phyloP scores from a whole-genome alignment of 2,797 vertebrate genomes.

The Sparidentex hasta region DNA sequence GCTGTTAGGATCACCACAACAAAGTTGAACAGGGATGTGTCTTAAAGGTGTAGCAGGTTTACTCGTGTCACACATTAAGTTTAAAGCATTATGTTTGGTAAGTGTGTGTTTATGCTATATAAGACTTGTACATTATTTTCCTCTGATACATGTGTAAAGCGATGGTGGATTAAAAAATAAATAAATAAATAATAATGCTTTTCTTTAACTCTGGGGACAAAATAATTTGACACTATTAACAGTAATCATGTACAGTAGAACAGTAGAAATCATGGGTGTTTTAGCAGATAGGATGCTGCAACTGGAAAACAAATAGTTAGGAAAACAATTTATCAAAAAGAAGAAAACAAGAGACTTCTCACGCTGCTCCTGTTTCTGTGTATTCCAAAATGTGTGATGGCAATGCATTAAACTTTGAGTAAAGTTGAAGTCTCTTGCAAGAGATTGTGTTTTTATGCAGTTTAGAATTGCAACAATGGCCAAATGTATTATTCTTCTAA shows the following conservation, averaged over 20 bases:
- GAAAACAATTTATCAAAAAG: conserved; percentile 19
- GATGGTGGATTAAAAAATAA: too few relatives aligned
- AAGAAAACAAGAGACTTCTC: not conserved
- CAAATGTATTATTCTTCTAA: not conserved
- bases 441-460: not conserved
- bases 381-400: not conserved
- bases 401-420: not conserved
- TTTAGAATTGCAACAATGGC: not conserved
- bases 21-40: not conserved
- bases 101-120: not conserved
- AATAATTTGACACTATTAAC: not conserved
- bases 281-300: not conserved
- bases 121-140: conserved; percentile 10
- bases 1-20: conserved; percentile 10
- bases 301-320: conserved; percentile 18
- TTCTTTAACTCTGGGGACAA: not conserved
- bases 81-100: not conserved
- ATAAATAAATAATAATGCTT: not conserved
- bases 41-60: conserved; percentile 1
- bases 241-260: too few relatives aligned
- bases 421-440: not conserved
- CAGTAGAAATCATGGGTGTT: not conserved
- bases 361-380: not conserved
- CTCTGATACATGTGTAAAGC: conserved; percentile 5
- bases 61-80: not conserved